Conservation (phyloP, 2,888 invertebrate genomes). For the Euproctis similis region DNA sequence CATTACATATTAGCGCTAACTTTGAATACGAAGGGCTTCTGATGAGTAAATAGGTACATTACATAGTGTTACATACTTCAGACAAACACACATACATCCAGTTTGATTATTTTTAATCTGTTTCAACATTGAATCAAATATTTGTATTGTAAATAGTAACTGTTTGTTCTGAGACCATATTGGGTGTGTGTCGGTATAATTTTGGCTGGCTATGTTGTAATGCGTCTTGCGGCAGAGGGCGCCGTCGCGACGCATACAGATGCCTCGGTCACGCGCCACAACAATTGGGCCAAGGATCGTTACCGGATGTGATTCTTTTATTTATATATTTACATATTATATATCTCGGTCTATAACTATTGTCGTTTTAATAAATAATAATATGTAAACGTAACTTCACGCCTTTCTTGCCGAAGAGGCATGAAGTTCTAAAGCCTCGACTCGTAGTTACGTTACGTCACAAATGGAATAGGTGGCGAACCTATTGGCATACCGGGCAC, state of each 20-base stretch:
- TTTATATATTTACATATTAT: too few species aligned
- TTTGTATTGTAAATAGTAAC: slow-evolving; percentile 9
- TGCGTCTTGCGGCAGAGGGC: slow-evolving; percentile 20
- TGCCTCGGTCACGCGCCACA: slow-evolving; percentile 50
- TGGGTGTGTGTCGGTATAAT: slow-evolving; percentile 28
- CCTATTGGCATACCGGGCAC: too few species aligned
- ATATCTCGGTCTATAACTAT: slow-evolving; percentile 26
- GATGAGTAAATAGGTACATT: slow-evolving; percentile 1
- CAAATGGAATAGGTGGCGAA: too few species aligned
- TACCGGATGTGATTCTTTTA: slow-evolving; percentile 49
- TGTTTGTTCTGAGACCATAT: slow-evolving; percentile 20
- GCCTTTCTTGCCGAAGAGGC: too few species aligned
- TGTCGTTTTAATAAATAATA: too few species aligned
- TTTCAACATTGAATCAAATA: slow-evolving; percentile 17
- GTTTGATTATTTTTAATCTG: slow-evolving; percentile 4
- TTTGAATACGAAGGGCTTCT: slow-evolving; percentile 10
- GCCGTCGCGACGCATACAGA: slow-evolving; percentile 33
- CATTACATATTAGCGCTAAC: not conserved
- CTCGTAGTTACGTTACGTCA: too few species aligned
- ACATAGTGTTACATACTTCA: too few species aligned
- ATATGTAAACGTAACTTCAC: too few species aligned
- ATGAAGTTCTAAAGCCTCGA: too few species aligned
- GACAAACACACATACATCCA: too few species aligned
- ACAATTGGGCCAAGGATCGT: slow-evolving; percentile 59
- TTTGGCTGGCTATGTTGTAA: slow-evolving; percentile 35